Percentiles rank a stretch among this genome's conserved stretches.
Conservation (phyloP, 2,888 invertebrate species). For the Acanthococcus lagerstroemiae region DNA sequence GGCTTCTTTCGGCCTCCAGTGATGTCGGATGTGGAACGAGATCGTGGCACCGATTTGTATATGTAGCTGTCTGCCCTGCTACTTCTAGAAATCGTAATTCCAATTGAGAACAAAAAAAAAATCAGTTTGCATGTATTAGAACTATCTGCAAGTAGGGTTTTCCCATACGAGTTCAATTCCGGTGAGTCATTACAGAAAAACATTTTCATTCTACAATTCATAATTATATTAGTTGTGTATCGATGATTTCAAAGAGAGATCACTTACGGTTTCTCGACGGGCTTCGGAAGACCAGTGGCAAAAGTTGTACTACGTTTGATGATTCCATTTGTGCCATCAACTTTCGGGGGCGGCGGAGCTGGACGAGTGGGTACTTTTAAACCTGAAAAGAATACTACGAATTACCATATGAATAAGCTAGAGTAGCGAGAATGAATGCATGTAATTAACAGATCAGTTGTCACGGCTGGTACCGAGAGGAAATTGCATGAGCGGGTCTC, state of each 20-base stretch:
- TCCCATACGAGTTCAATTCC: too few relatives aligned
- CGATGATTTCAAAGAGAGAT: too few relatives aligned
- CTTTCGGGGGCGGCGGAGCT: constrained; percentile 34
- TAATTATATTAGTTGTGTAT: background rate
- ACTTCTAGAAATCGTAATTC: background rate
- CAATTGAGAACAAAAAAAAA: background rate
- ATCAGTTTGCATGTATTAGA: background rate
- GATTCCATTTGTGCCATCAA: constrained; percentile 28
- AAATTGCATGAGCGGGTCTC: too few relatives aligned
- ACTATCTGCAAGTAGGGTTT: background rate
- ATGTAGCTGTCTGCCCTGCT: constrained; percentile 12
- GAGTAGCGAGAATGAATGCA: background rate
- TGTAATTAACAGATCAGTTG: too few relatives aligned
- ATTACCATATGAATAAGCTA: background rate
- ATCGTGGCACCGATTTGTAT: constrained; percentile 17
- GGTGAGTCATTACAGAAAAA: too few relatives aligned
- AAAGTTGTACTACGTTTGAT: constrained; percentile 2
- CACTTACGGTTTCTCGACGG: background rate
- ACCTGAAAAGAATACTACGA: background rate
- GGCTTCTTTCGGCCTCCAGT: constrained; percentile 51
- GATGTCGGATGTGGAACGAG: constrained; percentile 40
- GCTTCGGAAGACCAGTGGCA: background rate
- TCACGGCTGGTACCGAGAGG: too few relatives aligned
- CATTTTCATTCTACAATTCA: too few relatives aligned
- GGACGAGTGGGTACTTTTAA: constrained; percentile 33